Conservation (phyloP, 1,140 invertebrate species). For the Caerostris darwini region DNA sequence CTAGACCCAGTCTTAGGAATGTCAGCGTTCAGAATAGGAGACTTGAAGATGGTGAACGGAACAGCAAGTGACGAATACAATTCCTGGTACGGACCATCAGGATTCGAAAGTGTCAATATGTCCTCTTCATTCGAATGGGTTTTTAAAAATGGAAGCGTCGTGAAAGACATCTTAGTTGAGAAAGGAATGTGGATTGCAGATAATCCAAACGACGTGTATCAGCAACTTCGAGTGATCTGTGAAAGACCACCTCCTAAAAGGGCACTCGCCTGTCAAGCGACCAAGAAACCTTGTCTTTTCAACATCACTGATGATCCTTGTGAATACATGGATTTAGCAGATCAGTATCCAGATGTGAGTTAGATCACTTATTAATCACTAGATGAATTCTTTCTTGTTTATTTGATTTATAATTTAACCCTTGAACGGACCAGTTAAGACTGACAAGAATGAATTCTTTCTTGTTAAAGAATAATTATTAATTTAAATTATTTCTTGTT, state of each 20-base stretch:
- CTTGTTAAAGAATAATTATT: no score
- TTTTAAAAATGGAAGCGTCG: conserved; percentile 58
- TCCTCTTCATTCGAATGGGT: conserved; percentile 53
- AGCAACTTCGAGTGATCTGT: not conserved
- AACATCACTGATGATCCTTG: conserved; percentile 82
- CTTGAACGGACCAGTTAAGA: no score
- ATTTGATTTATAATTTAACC: no score
- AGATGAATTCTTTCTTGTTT: no score
- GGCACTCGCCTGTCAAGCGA: conserved; percentile 27
- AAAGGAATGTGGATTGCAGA: conserved; percentile 69
- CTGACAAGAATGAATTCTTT: no score
- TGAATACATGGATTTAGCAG: conserved; percentile 81
- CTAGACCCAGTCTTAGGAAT: conserved; percentile 80
- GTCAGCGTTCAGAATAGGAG: conserved; percentile 87
- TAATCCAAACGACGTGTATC: not conserved
- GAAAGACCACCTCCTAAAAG: conserved; percentile 29
- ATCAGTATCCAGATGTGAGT: conserved; percentile 76
- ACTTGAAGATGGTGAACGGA: conserved; percentile 93
- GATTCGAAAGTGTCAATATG: not conserved
- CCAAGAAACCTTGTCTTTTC: conserved; percentile 53
- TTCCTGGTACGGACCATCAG: conserved; percentile 71
- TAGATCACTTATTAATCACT: no score
- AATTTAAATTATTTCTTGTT: no score
- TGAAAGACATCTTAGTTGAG: conserved; percentile 79
- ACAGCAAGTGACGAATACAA: not conserved